Evolutionary conservation across 2,113 vertebrate species (phyloP), one percentile per base, ranked within the genome.

Genomic region (Copsychus sechellarum): DNA sequence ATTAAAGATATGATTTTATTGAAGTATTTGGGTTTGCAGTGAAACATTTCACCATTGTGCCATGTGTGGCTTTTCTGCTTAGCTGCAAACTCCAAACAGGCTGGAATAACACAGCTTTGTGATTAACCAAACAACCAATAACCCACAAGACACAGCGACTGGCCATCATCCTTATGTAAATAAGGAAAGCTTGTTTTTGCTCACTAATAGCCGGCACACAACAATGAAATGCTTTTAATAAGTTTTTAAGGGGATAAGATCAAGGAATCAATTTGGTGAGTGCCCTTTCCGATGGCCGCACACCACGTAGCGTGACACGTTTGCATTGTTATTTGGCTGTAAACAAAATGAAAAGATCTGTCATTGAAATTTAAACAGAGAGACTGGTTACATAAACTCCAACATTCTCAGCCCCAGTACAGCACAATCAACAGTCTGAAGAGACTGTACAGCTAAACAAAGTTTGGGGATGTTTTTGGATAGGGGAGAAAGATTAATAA

Each of bases 331-430:
- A 95, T 93, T 97, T 96, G 93, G 96, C 96, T 57, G 96, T 97
- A 98, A 98, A 97, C 97, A 98, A 97, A 98, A 95, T 56, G 88
- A 97, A 97, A 97, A 95, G 91, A 95, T 97, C 97, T 97, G 97
- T 97, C 97, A 95, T 4, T 42, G 88, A 92, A 97, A 88, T 94
- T 96, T 97, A 98, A 97, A 98, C 96, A 97, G 71, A 96, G 83
- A 81, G 93, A 81, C 79, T 84, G 74, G 64, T 97, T 97, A 77
- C 95, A 96, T 97, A 98, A 98, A 98, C 96, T 95, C 76, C 88
- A 92, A 29, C 93, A 93, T 96, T 97, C 96, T 95, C 92, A 97
- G 94, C 80, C 87, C 92, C 79, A 66, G 91, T 33, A 50, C 69
- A 77, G 79, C 20, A 90, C 54, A 95, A 88, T 96, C 94, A 97